Evolutionary conservation across 1,140 invertebrate genomes (phyloP).

Genomic region (Aphis gossypii): DNA sequence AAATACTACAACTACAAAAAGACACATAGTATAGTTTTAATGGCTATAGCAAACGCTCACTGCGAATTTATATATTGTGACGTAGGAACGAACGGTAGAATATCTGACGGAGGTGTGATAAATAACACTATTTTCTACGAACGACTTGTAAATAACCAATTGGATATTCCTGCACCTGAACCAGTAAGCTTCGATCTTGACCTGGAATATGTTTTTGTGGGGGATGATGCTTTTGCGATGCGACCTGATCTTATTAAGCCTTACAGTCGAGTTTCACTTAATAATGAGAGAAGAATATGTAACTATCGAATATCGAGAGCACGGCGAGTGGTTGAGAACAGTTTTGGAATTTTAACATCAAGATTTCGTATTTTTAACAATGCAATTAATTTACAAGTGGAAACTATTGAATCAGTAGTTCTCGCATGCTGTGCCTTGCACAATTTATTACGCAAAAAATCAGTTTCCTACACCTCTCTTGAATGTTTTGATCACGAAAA

Average conservation of each 20-base stretch:
- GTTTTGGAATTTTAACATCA: slow-evolving; percentile 50
- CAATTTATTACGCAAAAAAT: slow-evolving; percentile 61
- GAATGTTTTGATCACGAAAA: slow-evolving; percentile 52
- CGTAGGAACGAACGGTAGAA: slow-evolving; percentile 60
- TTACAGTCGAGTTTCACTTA: slow-evolving; percentile 7
- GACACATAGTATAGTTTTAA: slow-evolving; percentile 60
- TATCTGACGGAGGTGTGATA: slow-evolving; percentile 64
- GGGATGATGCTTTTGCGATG: slow-evolving; percentile 48
- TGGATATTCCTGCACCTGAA: slow-evolving; percentile 62
- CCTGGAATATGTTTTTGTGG: slow-evolving; percentile 44
- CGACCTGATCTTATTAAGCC: slow-evolving; percentile 38
- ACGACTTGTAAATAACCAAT: slow-evolving; percentile 59
- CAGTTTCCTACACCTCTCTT: slow-evolving; percentile 32
- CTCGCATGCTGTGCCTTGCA: slow-evolving; percentile 61
- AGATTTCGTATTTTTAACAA: slow-evolving; percentile 43
- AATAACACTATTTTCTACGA: slow-evolving; percentile 61
- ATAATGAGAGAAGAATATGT: slow-evolving; percentile 42
- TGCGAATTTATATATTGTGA: slow-evolving; percentile 59
- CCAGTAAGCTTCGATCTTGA: slow-evolving; percentile 60
- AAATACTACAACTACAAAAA: slow-evolving; percentile 67
- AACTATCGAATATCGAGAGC: slow-evolving; percentile 48
- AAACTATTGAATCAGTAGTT: slow-evolving; percentile 62
- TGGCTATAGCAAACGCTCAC: slow-evolving; percentile 59
- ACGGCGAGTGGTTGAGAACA: slow-evolving; percentile 28
- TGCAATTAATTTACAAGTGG: slow-evolving; percentile 44